Conservation (phyloP, 1,140 invertebrate genomes). For the Pomacea maculata region DNA sequence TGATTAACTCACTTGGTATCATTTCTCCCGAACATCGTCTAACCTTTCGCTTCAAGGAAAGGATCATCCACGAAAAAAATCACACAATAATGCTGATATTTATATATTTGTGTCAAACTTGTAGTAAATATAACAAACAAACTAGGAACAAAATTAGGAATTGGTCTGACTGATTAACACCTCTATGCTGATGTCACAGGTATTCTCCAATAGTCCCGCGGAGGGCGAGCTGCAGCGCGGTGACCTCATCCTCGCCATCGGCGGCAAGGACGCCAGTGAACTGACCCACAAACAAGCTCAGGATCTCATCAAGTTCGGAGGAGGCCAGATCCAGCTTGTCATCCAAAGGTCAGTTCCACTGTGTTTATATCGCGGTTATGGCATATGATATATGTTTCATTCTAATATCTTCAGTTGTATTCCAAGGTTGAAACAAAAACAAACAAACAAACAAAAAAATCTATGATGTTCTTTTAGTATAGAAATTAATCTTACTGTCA, state of each 20-base stretch:
- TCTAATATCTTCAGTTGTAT: no score
- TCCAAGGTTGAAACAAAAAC: neutral
- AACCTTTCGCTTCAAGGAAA: no score
- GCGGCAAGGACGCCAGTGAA: constrained; percentile 84
- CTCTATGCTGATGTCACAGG: constrained; percentile 64
- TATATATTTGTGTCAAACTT: no score
- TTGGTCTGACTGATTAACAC: no score
- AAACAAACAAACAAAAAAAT: neutral
- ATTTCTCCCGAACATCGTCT: no score
- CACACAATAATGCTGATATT: no score
- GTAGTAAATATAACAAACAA: no score
- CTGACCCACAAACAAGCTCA: constrained; percentile 90
- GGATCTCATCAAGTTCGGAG: constrained; percentile 85
- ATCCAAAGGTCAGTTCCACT: constrained; percentile 51
- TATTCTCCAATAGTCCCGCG: constrained; percentile 73
- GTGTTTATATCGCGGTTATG: neutral
- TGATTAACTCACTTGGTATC: no score
- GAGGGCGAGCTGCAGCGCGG: constrained; percentile 84
- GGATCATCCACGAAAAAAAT: no score
- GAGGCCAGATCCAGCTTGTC: constrained; percentile 55
- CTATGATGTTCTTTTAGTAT: neutral
- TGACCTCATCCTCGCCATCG: constrained; percentile 89
- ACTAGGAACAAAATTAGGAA: no score
- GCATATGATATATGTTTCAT: no score
- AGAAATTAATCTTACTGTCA: no score